Evolutionary conservation across 1,140 invertebrate genomes (phyloP).

Genomic region (Ceratina japonica): DNA sequence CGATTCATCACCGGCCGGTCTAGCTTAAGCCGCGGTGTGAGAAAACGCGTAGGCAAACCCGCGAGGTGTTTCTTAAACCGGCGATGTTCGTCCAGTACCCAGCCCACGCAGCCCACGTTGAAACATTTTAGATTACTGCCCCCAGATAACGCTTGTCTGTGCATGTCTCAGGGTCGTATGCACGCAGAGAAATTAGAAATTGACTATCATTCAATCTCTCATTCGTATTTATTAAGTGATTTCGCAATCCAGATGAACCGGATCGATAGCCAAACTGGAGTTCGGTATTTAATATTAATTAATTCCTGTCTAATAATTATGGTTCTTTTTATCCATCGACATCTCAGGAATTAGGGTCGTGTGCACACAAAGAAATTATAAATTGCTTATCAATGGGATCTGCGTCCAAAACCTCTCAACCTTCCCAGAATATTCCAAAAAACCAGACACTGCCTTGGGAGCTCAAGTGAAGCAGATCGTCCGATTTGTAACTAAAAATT

Average conservation of each 20-base stretch:
- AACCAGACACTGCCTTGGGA: too few relatives aligned
- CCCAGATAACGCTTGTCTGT: conserved; percentile 46
- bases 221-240: too few relatives aligned
- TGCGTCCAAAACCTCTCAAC: too few relatives aligned
- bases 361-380: background rate
- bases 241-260: too few relatives aligned
- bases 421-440: too few relatives aligned
- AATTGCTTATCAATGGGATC: conserved; percentile 20
- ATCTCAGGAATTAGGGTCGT: too few relatives aligned
- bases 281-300: too few relatives aligned
- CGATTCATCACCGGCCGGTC: conserved; percentile 47
- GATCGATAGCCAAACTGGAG: too few relatives aligned
- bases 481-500: too few relatives aligned
- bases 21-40: conserved; percentile 24
- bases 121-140: conserved; percentile 55
- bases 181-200: conserved; percentile 20
- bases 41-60: conserved; percentile 54
- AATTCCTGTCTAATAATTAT: too few relatives aligned
- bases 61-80: conserved; percentile 56
- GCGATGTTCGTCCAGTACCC: conserved; percentile 37
- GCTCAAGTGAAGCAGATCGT: too few relatives aligned
- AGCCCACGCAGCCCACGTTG: conserved; percentile 50
- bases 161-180: conserved; percentile 5
- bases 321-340: too few relatives aligned
- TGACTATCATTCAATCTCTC: conserved; percentile 6